These are phyloP conservation scores for Chrysomallon squamiferum DNA, from an alignment of 1,140 invertebrate species.

Conservation along the genomic window DNA sequence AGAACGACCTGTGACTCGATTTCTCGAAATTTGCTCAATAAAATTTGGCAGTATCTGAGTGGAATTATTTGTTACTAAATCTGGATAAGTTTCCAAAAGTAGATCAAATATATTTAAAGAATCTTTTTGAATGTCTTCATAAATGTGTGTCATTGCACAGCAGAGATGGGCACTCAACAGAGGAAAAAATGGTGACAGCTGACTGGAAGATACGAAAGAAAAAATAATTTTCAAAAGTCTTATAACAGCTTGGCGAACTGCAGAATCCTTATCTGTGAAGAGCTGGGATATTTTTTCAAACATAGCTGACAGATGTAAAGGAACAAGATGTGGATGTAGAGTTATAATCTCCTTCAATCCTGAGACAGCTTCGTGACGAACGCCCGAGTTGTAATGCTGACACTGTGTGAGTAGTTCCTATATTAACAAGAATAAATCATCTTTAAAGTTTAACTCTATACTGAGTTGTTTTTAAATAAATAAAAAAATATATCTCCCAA, in stretches of 20 bases:
- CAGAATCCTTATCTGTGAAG: constrained; percentile 75
- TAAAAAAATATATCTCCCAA: background rate
- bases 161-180: constrained; percentile 78
- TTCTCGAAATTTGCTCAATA: constrained; percentile 74
- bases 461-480: too few relatives aligned
- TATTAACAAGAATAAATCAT: constrained; percentile 26
- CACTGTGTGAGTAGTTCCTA: constrained; percentile 78
- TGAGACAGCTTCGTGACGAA: constrained; percentile 73
- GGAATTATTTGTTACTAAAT: constrained; percentile 71
- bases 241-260: constrained; percentile 73
- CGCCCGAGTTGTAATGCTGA: constrained; percentile 78
- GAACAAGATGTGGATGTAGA: constrained; percentile 66
- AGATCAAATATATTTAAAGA: constrained; percentile 76
- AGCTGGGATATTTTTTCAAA: constrained; percentile 74
- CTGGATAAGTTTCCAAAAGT: constrained; percentile 70
- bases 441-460: background rate
- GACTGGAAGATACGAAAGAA: constrained; percentile 60
- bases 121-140: constrained; percentile 79
- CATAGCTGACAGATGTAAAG: constrained; percentile 72
- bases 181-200: constrained; percentile 74
- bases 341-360: constrained; percentile 76
- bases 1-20: constrained; percentile 26
- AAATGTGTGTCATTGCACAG: constrained; percentile 87
- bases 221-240: constrained; percentile 74
- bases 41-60: constrained; percentile 78